These are phyloP conservation scores for Temnothorax nylanderi DNA, from an alignment of 1,140 invertebrate genomes.

Conservation along the genomic window DNA sequence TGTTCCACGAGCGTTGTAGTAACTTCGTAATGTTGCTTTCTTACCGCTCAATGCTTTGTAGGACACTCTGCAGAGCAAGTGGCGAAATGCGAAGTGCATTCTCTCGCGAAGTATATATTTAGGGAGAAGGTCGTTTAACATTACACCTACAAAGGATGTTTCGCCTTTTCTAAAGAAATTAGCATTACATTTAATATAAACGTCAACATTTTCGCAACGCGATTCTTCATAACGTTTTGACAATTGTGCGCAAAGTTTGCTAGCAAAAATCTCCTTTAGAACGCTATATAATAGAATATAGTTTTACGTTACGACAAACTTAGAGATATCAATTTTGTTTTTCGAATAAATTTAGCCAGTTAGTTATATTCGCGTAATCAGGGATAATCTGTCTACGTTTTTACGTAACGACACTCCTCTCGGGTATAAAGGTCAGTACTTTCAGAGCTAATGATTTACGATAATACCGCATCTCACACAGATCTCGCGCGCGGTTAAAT, in stretches of 20 bases:
- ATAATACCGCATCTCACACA: not conserved
- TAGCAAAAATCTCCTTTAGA: not conserved
- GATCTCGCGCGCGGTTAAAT: not conserved
- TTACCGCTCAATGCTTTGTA: constrained; percentile 52
- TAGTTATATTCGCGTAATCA: not conserved
- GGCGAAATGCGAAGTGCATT: constrained; percentile 45
- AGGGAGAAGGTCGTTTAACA: constrained; percentile 14
- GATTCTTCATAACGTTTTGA: not conserved
- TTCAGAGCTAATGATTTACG: not conserved
- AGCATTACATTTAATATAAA: not conserved
- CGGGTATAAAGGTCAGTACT: not conserved
- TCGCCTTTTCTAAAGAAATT: not conserved
- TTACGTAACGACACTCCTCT: not conserved
- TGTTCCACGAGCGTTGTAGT: constrained; percentile 26
- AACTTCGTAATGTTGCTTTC: constrained; percentile 58
- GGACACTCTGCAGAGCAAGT: constrained; percentile 39
- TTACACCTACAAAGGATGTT: not conserved
- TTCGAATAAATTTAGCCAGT: not conserved
- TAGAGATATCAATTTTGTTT: not conserved
- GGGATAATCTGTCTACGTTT: not conserved
- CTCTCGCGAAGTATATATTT: constrained; percentile 36
- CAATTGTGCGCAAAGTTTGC: not conserved
- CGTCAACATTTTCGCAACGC: not conserved
- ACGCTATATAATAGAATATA: not conserved
- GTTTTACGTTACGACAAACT: not conserved